Base-by-base conservation (phyloP, 2,113 vertebrate genomes). In the Catharus bicknelli region DNA sequence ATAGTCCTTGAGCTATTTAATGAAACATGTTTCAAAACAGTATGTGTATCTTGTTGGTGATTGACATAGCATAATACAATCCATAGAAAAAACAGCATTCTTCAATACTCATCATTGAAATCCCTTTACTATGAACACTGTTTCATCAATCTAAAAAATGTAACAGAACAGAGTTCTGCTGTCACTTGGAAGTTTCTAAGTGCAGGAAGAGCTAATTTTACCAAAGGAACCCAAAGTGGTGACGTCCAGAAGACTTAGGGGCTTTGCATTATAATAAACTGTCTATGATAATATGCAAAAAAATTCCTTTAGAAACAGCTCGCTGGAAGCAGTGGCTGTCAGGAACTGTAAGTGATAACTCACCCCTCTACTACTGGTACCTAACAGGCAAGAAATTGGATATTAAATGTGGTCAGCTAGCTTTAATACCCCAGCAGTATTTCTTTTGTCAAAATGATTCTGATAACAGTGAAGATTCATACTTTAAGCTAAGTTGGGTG, bases 391-490 rank as follows among this genome's bases (percentile, higher is more conserved):
- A 90, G 62, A 95, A 96, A 93, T 72, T 13, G 29, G 58, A 25
- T 84, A 82, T 86, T 90, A 72, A 86, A 90, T 1, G 1, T 69
- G 70, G 94, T 55, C 86, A 94, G 74, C 45, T 79, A 58, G 54
- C 78, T 93, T 82, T 69, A 78, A 62, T 76, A 89, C 54, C 77
- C 38, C 59, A n/a, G 55, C 54, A 79, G n/a, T 69, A 87, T 47
- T 92, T 89, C 38, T 87, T 89, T 76, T 84, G 63, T 94, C 94
- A 96, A 94, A 95, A 95, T 13, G 13, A 80, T 89, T 89, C 55
- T 34, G 90, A 36, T 59, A 86, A 91, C 30, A 78, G 57, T 38
- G 50, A 95, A 92, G 79, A 78, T 48, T 82, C 81, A 53, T 40
- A 79, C 42, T 91, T 76, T 19, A 76, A 83, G 62, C 54, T 82